phyloP scores from a whole-genome alignment of 2,888 invertebrate genomes.

The Drosophila niveifrons region DNA sequence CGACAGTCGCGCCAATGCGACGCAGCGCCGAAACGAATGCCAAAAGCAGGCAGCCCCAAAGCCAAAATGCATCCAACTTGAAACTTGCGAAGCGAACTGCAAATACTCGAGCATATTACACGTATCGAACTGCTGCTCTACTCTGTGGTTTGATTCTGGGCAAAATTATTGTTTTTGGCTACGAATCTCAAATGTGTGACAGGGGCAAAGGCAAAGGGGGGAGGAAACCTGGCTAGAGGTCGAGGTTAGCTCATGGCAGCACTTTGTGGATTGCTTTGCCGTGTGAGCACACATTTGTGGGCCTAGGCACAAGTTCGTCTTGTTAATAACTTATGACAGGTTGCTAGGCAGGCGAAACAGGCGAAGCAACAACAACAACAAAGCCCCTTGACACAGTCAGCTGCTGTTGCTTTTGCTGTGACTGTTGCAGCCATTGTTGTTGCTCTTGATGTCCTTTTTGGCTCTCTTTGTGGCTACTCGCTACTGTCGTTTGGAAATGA shows the following conservation, averaged over 20 bases:
- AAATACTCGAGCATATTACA: conserved; percentile 30
- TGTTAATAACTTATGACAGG: conserved; percentile 78
- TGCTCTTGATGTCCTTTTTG: conserved; percentile 40
- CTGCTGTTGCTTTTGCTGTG: conserved; percentile 2
- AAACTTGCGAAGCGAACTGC: conserved; percentile 47
- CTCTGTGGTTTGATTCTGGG: conserved; percentile 18
- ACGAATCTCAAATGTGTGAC: conserved; percentile 13
- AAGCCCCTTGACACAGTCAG: conserved; percentile 39
- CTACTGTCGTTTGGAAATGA: conserved; percentile 60
- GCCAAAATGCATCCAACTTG: conserved; percentile 63
- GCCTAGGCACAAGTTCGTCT: conserved; percentile 54
- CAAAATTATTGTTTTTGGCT: conserved; percentile 47
- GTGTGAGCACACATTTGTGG: conserved; percentile 35
- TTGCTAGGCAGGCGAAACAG: conserved; percentile 19
- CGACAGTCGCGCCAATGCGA: conserved; percentile 17
- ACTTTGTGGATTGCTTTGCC: conserved; percentile 68
- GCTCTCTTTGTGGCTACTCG: conserved; percentile 27
- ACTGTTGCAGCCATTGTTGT: conserved; percentile 35
- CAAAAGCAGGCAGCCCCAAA: conserved; percentile 22
- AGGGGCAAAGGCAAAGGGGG: not conserved
- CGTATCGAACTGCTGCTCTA: conserved; percentile 1
- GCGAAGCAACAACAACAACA: conserved; percentile 16
- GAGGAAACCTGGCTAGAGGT: conserved; percentile 4
- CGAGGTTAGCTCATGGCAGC: conserved; percentile 41
- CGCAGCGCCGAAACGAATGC: not conserved